These are phyloP conservation scores for Apantesis nais DNA, from an alignment of 2,888 invertebrate genomes.

Conservation along the genomic window DNA sequence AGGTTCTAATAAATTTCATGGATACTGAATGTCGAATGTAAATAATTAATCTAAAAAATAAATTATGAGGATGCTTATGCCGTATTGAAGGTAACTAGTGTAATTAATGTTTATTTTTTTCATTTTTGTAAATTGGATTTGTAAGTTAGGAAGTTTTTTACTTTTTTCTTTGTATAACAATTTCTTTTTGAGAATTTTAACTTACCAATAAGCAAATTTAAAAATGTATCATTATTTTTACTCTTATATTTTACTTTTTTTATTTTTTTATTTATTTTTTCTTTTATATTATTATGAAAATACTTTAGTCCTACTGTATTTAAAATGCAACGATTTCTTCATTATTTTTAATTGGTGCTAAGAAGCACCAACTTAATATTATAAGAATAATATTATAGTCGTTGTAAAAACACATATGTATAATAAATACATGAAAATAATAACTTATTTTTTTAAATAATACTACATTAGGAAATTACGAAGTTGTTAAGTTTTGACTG, in stretches of 20 bases:
- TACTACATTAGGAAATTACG: too few relatives aligned
- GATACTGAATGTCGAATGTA: constrained; percentile 46
- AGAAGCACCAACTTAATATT: too few relatives aligned
- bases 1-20: constrained; percentile 47
- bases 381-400: too few relatives aligned
- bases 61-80: constrained; percentile 28
- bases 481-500: not conserved
- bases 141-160: not conserved
- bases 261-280: too few relatives aligned
- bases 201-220: not conserved
- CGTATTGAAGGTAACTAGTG: constrained; percentile 23
- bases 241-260: too few relatives aligned
- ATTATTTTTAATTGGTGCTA: too few relatives aligned
- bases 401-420: too few relatives aligned
- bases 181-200: too few relatives aligned
- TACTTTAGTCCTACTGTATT: not conserved
- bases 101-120: constrained; percentile 35
- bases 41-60: constrained; percentile 40
- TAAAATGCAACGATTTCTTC: not conserved
- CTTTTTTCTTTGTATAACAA: not conserved
- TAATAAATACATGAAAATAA: too few relatives aligned
- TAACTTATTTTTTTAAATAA: too few relatives aligned
- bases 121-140: constrained; percentile 31
- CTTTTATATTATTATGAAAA: not conserved
- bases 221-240: too few relatives aligned